Conservation (phyloP, 2,797 vertebrate genomes). For the Paramormyrops hopkinsi region DNA sequence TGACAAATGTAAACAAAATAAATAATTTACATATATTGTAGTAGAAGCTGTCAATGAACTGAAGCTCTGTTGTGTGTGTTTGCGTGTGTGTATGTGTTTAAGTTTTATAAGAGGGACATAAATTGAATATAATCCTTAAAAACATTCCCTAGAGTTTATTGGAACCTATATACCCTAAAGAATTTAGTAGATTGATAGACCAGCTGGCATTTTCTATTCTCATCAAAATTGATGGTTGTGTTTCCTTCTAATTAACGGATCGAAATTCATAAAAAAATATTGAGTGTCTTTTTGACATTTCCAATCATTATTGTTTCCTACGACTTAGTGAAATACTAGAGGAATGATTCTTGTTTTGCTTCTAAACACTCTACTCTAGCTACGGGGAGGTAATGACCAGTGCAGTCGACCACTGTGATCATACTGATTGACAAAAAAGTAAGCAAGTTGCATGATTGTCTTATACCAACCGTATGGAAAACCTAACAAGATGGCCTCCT, state of each 20-base stretch:
- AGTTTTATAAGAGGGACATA: not conserved
- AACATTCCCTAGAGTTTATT: not conserved
- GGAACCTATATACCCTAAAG: not conserved
- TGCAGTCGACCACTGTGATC: not conserved
- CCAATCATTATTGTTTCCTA: not conserved
- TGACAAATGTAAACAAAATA: not conserved
- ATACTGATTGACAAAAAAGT: not conserved
- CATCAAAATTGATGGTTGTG: not conserved
- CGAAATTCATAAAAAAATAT: not conserved
- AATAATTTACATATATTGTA: not conserved
- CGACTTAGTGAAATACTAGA: not conserved
- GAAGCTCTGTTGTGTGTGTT: not conserved
- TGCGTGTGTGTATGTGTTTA: not conserved
- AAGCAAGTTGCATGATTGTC: not conserved
- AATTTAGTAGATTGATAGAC: not conserved
- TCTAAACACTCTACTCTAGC: not conserved
- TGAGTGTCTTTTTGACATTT: not conserved
- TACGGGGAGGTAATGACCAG: not conserved
- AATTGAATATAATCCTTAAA: not conserved
- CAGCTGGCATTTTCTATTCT: not conserved
- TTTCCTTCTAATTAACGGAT: not conserved
- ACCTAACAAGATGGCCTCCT: not conserved
- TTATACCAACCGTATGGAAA: not conserved
- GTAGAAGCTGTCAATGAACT: not conserved
- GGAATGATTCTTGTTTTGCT: not conserved